Evolutionary conservation across 2,113 vertebrate genomes (phyloP).

Genomic region (Pampusana beccarii): DNA sequence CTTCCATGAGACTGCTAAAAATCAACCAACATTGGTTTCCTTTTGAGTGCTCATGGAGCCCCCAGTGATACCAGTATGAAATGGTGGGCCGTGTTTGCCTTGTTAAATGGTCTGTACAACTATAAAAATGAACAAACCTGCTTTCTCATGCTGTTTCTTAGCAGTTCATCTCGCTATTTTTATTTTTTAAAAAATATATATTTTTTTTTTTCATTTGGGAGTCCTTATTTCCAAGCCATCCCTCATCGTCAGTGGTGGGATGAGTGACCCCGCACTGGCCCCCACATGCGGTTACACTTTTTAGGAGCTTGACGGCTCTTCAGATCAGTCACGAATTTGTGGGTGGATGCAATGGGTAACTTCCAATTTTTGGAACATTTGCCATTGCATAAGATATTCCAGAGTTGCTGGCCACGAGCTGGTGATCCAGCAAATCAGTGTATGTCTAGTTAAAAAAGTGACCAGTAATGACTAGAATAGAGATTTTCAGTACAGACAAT

Average conservation of each 20-base stretch:
- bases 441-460: neutral
- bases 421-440: neutral
- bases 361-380: conserved; percentile 23
- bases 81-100: fast-evolving
- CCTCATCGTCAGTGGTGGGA: fast-evolving
- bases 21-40: fast-evolving
- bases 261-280: too few relatives aligned
- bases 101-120: neutral
- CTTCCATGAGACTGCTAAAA: neutral
- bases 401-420: neutral
- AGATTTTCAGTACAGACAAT: neutral
- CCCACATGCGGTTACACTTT: neutral
- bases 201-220: neutral
- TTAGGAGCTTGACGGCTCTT: neutral
- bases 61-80: neutral
- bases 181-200: neutral
- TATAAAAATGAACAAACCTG: neutral
- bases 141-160: neutral
- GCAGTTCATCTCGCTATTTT: conserved; percentile 22
- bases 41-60: neutral
- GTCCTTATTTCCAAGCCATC: neutral
- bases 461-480: neutral
- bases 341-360: neutral
- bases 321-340: neutral
- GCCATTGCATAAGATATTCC: neutral